Conservation (phyloP, 2,888 invertebrate genomes). For the Notocelia uddmanniana region DNA sequence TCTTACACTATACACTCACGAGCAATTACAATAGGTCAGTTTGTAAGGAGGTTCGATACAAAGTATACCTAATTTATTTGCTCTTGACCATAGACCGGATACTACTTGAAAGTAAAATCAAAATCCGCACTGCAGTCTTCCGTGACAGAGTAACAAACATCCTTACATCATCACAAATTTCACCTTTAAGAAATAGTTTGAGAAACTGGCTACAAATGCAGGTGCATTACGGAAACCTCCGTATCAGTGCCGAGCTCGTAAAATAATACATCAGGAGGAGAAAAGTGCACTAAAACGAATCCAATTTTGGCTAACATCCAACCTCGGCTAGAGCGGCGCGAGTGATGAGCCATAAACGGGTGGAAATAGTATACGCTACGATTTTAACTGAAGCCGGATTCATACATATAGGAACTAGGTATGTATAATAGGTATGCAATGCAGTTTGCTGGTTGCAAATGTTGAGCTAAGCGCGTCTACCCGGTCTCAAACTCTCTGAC, state of each 20-base stretch:
- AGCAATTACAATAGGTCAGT: no score
- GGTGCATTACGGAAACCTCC: constrained; percentile 23
- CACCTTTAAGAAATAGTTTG: neutral
- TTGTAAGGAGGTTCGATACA: no score
- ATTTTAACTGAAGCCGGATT: neutral
- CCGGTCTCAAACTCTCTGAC: no score
- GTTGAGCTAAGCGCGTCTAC: no score
- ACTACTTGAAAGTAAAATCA: neutral
- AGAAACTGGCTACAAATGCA: neutral
- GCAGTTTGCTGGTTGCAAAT: no score
- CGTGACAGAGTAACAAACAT: neutral
- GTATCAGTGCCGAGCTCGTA: constrained; percentile 22
- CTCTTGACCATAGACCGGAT: neutral
- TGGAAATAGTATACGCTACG: neutral
- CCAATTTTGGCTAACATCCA: constrained; percentile 44
- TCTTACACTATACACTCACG: no score
- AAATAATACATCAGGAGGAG: constrained; percentile 37
- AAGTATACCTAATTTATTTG: no score
- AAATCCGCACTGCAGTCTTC: neutral
- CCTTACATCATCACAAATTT: neutral
- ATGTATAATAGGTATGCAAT: no score
- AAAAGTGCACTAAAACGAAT: constrained; percentile 45
- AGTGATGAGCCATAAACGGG: neutral
- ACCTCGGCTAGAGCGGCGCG: constrained; percentile 4
- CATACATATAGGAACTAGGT: no score